A percentile compares a stretch with the other conserved stretches of the same genome.
phyloP scores from a whole-genome alignment of 1,140 invertebrate genomes.

The Achroia grisella region DNA sequence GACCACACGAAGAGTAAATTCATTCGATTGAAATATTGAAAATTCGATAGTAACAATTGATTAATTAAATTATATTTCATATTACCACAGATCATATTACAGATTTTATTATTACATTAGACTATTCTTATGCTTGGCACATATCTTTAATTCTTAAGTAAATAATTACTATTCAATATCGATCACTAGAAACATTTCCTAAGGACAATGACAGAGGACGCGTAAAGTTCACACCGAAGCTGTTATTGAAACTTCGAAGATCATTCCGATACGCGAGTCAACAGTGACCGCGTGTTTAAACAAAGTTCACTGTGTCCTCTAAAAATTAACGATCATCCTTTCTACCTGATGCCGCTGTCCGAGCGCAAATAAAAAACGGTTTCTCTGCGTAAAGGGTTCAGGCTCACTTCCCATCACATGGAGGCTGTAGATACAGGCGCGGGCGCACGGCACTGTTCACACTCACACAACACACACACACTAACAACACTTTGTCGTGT shows the following conservation, averaged over 20 bases:
- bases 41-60: no score
- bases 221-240: no score
- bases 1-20: no score
- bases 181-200: no score
- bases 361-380: constrained; percentile 71
- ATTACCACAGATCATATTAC: no score
- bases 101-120: no score
- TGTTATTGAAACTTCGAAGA: constrained; percentile 2
- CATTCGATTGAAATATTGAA: no score
- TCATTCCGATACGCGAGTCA: constrained; percentile 13
- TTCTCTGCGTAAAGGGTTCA: constrained; percentile 70
- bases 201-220: no score
- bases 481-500: constrained; percentile 14
- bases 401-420: constrained; percentile 68
- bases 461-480: constrained; percentile 14
- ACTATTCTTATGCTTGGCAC: no score
- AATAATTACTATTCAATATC: no score
- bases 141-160: no score
- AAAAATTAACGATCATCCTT: constrained; percentile 73
- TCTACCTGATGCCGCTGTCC: constrained; percentile 70
- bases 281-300: constrained; percentile 43
- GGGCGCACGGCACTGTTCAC: constrained; percentile 21
- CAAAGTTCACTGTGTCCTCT: constrained; percentile 65
- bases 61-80: no score
- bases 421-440: constrained; percentile 39